Evolutionary conservation across 2,113 vertebrate species (phyloP).

Genomic region (Synchiropus splendidus): DNA sequence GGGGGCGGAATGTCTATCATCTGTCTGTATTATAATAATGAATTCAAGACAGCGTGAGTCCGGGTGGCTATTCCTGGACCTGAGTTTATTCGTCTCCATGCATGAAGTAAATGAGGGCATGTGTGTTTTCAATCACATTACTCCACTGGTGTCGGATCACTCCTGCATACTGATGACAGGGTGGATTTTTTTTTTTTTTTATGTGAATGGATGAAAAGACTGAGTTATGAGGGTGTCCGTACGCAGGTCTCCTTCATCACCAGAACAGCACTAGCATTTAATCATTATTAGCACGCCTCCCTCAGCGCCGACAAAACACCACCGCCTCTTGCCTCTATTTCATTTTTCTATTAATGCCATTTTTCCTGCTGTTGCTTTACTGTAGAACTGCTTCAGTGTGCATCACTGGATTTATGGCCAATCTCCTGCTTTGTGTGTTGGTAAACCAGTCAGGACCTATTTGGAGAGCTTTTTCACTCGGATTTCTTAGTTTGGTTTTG

Average conservation of each 20-base stretch:
- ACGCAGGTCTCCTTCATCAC: slow-evolving; percentile 37
- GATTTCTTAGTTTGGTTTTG: too few species aligned
- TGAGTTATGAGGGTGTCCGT: slow-evolving; percentile 41
- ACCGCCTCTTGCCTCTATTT: slow-evolving; percentile 24
- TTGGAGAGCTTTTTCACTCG: too few species aligned
- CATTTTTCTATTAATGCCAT: slow-evolving; percentile 42
- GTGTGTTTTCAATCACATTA: slow-evolving; percentile 25
- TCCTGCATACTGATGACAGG: slow-evolving; percentile 42
- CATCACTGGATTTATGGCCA: background rate
- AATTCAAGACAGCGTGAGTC: slow-evolving; percentile 25
- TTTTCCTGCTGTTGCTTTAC: slow-evolving; percentile 19
- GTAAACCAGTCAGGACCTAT: too few species aligned
- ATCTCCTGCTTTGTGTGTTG: too few species aligned
- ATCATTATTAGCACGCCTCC: slow-evolving; percentile 50
- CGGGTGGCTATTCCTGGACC: too few species aligned
- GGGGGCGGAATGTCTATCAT: slow-evolving; percentile 34
- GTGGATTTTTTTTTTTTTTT: slow-evolving; percentile 51
- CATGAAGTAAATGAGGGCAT: slow-evolving; percentile 9
- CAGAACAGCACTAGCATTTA: slow-evolving; percentile 38
- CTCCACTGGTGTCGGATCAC: slow-evolving; percentile 33
- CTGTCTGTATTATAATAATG: slow-evolving; percentile 42
- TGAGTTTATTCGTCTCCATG: slow-evolving; percentile 14
- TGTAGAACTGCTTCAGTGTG: slow-evolving; percentile 13
- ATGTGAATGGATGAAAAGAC: slow-evolving; percentile 36
- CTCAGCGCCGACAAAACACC: slow-evolving; percentile 23